These are phyloP conservation scores for Mirounga angustirostris DNA, from an alignment of 2,113 vertebrate species.

Conservation along the genomic window DNA sequence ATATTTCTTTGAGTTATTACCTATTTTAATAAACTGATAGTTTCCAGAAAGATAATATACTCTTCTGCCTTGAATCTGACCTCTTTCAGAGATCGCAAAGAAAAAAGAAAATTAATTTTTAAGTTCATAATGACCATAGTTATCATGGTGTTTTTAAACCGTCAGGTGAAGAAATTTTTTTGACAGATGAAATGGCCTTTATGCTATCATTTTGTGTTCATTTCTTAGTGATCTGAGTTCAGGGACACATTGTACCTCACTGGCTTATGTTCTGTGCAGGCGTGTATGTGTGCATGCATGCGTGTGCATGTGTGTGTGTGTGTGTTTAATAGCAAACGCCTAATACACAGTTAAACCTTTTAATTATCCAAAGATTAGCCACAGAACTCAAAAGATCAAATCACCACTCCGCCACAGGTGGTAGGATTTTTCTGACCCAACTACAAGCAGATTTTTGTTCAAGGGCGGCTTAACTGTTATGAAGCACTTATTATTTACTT, in stretches of 20 bases:
- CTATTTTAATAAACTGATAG: slow-evolving; percentile 26
- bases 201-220: neutral
- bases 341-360: slow-evolving; percentile 64
- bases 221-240: slow-evolving; percentile 41
- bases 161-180: neutral
- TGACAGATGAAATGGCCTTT: neutral
- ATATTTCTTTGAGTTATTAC: slow-evolving; percentile 17
- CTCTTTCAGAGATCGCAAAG: slow-evolving; percentile 31
- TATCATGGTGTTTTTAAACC: neutral
- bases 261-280: neutral
- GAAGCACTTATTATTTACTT: slow-evolving; percentile 41
- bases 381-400: slow-evolving; percentile 67
- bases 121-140: neutral
- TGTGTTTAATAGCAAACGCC: neutral
- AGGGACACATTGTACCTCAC: slow-evolving; percentile 16
- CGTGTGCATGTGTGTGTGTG: neutral
- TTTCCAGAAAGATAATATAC: slow-evolving; percentile 8
- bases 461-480: slow-evolving; percentile 34
- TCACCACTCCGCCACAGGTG: slow-evolving; percentile 40
- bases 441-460: slow-evolving; percentile 39
- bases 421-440: slow-evolving; percentile 53
- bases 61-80: slow-evolving; percentile 1
- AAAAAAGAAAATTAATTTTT: slow-evolving; percentile 43
- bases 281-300: neutral
- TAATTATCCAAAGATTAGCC: slow-evolving; percentile 70